A percentile compares a stretch with the other conserved stretches of the same genome.
These are phyloP conservation scores for Diogma glabrata DNA, from an alignment of 2,888 invertebrate genomes.

Conservation along the genomic window DNA sequence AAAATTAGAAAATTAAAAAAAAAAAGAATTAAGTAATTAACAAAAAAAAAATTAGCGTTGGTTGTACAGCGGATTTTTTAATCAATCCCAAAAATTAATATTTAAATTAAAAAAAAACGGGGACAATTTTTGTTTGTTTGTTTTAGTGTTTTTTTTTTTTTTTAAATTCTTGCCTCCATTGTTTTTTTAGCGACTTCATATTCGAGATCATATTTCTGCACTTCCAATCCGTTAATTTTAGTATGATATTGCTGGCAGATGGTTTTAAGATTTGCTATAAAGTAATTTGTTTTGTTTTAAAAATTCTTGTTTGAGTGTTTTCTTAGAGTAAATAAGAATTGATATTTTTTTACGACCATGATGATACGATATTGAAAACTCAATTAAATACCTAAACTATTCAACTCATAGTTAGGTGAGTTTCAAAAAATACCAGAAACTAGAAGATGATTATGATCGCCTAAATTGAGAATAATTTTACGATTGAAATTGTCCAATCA, in stretches of 20 bases:
- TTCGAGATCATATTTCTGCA: constrained; percentile 94
- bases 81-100: too few relatives aligned
- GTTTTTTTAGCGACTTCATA: constrained; percentile 91
- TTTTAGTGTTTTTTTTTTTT: constrained; percentile 9
- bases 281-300: too few relatives aligned
- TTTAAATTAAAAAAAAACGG: too few relatives aligned
- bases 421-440: too few relatives aligned
- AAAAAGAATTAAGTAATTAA: constrained; percentile 2
- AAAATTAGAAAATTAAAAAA: not conserved
- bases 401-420: too few relatives aligned
- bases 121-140: not conserved
- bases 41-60: constrained; percentile 6
- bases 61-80: constrained; percentile 10
- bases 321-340: too few relatives aligned
- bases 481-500: too few relatives aligned
- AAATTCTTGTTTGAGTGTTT: constrained; percentile 3
- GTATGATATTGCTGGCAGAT: constrained; percentile 32
- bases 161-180: constrained; percentile 65
- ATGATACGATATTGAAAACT: too few relatives aligned
- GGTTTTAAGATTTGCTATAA: constrained; percentile 32
- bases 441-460: too few relatives aligned
- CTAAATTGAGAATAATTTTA: too few relatives aligned
- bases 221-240: constrained; percentile 35
- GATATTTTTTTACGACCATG: too few relatives aligned
- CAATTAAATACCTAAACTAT: too few relatives aligned